phyloP scores from a whole-genome alignment of 2,888 invertebrate species.

The Cynaeus angustus region DNA sequence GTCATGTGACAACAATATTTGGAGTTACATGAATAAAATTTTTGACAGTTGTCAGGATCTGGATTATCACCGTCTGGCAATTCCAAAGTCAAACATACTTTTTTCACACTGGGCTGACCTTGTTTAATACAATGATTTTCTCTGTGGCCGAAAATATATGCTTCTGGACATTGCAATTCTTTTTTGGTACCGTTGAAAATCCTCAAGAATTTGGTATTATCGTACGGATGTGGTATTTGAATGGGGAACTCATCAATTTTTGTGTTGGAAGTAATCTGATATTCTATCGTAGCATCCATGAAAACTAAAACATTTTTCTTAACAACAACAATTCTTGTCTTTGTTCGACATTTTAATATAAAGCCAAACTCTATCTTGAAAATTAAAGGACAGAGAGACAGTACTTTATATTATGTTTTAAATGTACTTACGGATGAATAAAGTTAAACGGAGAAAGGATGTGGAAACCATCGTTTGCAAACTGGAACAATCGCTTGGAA shows the following conservation, averaged over 20 bases:
- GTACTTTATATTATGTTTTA: not conserved
- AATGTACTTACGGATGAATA: slow-evolving; percentile 26
- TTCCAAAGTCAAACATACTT: not conserved
- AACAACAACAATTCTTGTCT: too few relatives aligned
- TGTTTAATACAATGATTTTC: slow-evolving; percentile 9
- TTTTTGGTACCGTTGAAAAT: not conserved
- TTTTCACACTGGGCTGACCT: not conserved
- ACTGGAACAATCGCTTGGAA: slow-evolving; percentile 9
- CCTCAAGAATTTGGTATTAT: slow-evolving; percentile 1
- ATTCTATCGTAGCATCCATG: not conserved
- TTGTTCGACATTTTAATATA: too few relatives aligned
- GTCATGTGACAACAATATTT: slow-evolving; percentile 35
- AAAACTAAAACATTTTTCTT: not conserved
- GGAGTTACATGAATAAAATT: not conserved
- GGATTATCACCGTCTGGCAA: not conserved
- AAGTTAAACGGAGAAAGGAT: slow-evolving; percentile 1
- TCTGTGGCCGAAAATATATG: slow-evolving; percentile 9
- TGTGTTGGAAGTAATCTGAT: slow-evolving; percentile 14
- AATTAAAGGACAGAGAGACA: too few relatives aligned
- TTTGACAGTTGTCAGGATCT: slow-evolving; percentile 27
- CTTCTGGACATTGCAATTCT: slow-evolving; percentile 14
- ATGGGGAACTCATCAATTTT: slow-evolving; percentile 6
- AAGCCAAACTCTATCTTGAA: too few relatives aligned
- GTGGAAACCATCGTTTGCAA: slow-evolving; percentile 21
- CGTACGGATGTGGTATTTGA: not conserved